Percentiles rank a stretch among this genome's conserved stretches.
phyloP scores from a whole-genome alignment of 2,113 vertebrate genomes.

The Chionodraco myersi region DNA sequence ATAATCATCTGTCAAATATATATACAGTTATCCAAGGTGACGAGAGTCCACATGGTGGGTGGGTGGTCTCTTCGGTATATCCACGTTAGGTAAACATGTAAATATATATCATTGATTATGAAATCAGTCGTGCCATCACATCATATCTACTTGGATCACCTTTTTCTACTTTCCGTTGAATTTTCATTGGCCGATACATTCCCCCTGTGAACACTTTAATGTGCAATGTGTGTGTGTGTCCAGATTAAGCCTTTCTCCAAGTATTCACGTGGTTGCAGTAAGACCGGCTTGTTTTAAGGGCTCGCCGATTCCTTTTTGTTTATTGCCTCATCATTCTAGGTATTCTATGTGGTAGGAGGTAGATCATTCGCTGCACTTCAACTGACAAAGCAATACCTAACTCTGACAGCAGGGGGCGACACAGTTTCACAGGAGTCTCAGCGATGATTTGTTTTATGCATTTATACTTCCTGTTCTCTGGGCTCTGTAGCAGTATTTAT shows the following conservation, averaged over 20 bases:
- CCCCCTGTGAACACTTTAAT: constrained; percentile 41
- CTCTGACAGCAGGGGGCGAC: constrained; percentile 42
- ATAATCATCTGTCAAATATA: not conserved
- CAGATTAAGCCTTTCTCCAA: constrained; percentile 16
- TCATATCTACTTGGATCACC: constrained; percentile 32
- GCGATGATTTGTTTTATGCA: constrained; percentile 26
- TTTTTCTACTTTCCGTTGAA: constrained; percentile 13
- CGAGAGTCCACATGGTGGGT: constrained; percentile 17
- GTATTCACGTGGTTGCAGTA: constrained; percentile 41
- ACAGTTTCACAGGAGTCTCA: constrained; percentile 13
- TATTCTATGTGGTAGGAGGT: not conserved
- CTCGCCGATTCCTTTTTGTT: constrained; percentile 23
- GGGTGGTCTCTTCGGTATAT: constrained; percentile 14
- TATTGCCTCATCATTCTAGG: constrained; percentile 22
- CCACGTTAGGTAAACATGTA: constrained; percentile 27
- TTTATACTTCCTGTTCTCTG: constrained; percentile 52
- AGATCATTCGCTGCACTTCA: constrained; percentile 25
- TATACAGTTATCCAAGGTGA: not conserved
- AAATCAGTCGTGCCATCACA: constrained; percentile 32
- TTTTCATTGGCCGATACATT: constrained; percentile 59
- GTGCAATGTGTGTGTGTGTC: constrained; percentile 54
- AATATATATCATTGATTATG: constrained; percentile 28
- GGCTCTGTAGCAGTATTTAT: constrained; percentile 81
- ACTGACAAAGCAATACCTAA: constrained; percentile 33
- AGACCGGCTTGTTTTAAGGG: constrained; percentile 30